Percentiles rank a stretch among this genome's conserved stretches.
These are phyloP conservation scores for Apus apus DNA, from an alignment of 2,113 vertebrate species.

Conservation along the genomic window DNA sequence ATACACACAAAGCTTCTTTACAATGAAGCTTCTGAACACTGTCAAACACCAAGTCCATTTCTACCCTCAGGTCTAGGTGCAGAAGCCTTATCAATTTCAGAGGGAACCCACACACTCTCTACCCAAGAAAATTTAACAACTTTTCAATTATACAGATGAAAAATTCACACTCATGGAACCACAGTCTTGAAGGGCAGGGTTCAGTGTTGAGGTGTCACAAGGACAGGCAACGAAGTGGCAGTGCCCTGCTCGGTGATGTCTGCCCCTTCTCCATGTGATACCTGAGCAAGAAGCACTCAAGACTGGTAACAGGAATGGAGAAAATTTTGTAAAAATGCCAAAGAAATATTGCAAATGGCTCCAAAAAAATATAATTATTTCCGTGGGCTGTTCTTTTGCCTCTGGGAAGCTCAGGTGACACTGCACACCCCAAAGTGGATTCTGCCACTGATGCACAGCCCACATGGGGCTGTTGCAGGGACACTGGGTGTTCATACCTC, in stretches of 20 bases:
- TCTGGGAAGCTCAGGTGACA: not conserved
- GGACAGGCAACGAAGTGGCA: not conserved
- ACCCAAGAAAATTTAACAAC: not conserved
- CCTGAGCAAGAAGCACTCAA: not conserved
- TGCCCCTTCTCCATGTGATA: not conserved
- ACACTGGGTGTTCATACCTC: not conserved
- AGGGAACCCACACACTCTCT: not conserved
- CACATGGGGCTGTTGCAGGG: not conserved
- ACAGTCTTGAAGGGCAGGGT: not conserved
- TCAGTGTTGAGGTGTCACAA: not conserved
- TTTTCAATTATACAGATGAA: not conserved
- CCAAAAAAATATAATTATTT: not conserved
- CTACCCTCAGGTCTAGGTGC: not conserved
- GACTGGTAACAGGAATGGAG: not conserved
- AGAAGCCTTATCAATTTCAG: not conserved
- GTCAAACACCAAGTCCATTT: not conserved
- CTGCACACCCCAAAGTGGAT: fast-evolving
- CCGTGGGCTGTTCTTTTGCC: not conserved
- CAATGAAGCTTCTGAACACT: not conserved
- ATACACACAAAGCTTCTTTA: not conserved
- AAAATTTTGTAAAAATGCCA: not conserved
- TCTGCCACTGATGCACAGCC: not conserved
- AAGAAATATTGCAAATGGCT: not conserved
- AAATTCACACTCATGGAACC: not conserved
- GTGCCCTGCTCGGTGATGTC: not conserved